Evolutionary conservation across 1,140 invertebrate genomes (phyloP).

Genomic region (Drusus annulatus): DNA sequence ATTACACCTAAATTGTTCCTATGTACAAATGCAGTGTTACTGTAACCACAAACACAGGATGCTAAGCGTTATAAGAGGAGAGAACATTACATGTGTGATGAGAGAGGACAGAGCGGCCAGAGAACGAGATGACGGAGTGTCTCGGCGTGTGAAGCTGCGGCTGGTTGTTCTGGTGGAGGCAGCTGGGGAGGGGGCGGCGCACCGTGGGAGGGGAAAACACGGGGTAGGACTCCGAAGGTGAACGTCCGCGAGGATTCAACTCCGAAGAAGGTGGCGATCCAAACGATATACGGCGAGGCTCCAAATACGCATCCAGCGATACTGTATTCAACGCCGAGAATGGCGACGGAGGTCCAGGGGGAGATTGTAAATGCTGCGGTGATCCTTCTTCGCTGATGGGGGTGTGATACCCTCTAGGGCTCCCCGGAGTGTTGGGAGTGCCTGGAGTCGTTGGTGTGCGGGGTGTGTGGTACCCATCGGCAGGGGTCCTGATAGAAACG

Average conservation of each 20-base stretch:
- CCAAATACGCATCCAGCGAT: constrained; percentile 88
- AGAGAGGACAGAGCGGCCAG: constrained; percentile 80
- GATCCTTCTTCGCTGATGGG: constrained; percentile 68
- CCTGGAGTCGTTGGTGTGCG: constrained; percentile 66
- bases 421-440: constrained; percentile 62
- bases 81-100: constrained; percentile 85
- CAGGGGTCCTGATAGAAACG: constrained; percentile 65
- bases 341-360: constrained; percentile 79
- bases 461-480: constrained; percentile 68
- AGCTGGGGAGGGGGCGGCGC: constrained; percentile 62
- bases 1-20: background rate
- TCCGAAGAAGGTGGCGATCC: constrained; percentile 83
- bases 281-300: constrained; percentile 84
- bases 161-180: constrained; percentile 58
- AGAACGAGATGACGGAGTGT: constrained; percentile 78
- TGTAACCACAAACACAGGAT: constrained; percentile 26
- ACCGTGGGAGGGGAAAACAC: constrained; percentile 86
- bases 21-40: constrained; percentile 31
- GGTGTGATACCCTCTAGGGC: constrained; percentile 78
- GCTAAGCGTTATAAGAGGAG: constrained; percentile 21
- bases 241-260: constrained; percentile 76
- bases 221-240: constrained; percentile 82
- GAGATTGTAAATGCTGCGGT: constrained; percentile 60
- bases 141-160: constrained; percentile 71
- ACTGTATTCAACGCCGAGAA: constrained; percentile 88